A percentile compares a stretch with the other conserved stretches of the same genome.
Conservation (phyloP, 2,113 vertebrate genomes). For the Pseudorasbora parva region DNA sequence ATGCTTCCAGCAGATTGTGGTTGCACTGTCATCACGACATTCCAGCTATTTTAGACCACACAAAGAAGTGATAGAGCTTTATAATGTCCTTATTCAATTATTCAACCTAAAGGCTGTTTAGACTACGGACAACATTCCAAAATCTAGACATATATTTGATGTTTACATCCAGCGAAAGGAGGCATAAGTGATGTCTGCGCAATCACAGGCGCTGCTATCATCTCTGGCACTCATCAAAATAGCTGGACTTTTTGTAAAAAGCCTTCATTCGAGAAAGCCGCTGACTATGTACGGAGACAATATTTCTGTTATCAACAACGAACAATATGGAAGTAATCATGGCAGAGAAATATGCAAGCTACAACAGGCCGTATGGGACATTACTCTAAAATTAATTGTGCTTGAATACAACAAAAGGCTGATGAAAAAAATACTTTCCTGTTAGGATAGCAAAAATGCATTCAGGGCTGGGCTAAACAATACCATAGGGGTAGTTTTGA, state of each 20-base stretch:
- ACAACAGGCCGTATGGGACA: constrained; percentile 2
- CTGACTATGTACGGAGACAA: constrained; percentile 24
- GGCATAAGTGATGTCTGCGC: constrained; percentile 44
- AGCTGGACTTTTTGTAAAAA: constrained; percentile 24
- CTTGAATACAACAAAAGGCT: constrained; percentile 39
- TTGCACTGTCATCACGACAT: constrained; percentile 74
- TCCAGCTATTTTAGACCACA: constrained; percentile 74
- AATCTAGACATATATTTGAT: constrained; percentile 62
- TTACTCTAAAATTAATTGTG: constrained; percentile 33
- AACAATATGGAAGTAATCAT: constrained; percentile 21
- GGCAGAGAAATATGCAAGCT: constrained; percentile 28
- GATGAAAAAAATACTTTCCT: not conserved
- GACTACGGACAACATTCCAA: constrained; percentile 56
- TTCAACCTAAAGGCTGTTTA: constrained; percentile 67
- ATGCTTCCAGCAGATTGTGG: constrained; percentile 67
- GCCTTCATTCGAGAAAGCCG: constrained; percentile 8
- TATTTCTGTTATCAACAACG: constrained; percentile 23
- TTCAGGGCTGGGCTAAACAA: constrained; percentile 7
- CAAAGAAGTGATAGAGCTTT: constrained; percentile 75
- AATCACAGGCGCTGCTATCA: constrained; percentile 52
- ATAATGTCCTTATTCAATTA: constrained; percentile 80
- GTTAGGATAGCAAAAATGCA: not conserved
- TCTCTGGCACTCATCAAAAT: constrained; percentile 50
- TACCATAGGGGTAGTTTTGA: not conserved
- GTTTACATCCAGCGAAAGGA: constrained; percentile 61